Base-by-base conservation (phyloP, 1,140 invertebrate genomes). In the Neotoxoptera formosana region DNA sequence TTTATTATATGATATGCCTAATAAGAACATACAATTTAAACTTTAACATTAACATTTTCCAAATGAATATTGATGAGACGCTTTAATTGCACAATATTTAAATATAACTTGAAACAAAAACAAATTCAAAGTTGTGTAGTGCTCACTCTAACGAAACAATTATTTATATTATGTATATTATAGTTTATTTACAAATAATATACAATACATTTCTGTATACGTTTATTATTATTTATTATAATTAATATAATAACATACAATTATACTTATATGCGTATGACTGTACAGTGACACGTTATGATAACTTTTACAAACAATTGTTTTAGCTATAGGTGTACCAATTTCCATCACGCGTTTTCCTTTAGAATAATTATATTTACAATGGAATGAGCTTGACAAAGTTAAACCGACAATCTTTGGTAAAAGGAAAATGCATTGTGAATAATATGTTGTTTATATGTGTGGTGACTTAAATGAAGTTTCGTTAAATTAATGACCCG, bases 51-150 rank as follows among this genome's bases (percentile, higher is more conserved):
- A 34, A 48, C 47, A 53, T 87, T 87, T 86, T 87, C 9, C 48
- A 51, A 48, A 88, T 88, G 87, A 53, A 88, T 88, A 88, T 88
- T 88, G 47, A 88, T 88, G 87, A 48, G 87, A 48, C 20, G 87
- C 30, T 48, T 51, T 53, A 53, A 88, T 88, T 88, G 7, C n/a
- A 8, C 14, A 47, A 47, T 87, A 87, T 87, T 87, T 48, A 17
- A 48, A 87, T 87, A 87, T 48, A 30, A 48, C 84, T 47, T 45
- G 45, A 48, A 87, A 87, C 45, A 20, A 87, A 87, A 87, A 87
- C 45, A 47, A 45, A 47, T 87, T 47, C 14, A 47, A 87, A 87
- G 84, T 47, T 86, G n/a, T 87, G 25, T 47, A n/a, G 7, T 48
- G 45, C 7, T 87, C 30, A 87, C 84, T 17, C 84, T 8, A 6